Evolutionary conservation across 2,797 vertebrate species (phyloP).

Genomic region (Pseudochaenichthys georgianus): DNA sequence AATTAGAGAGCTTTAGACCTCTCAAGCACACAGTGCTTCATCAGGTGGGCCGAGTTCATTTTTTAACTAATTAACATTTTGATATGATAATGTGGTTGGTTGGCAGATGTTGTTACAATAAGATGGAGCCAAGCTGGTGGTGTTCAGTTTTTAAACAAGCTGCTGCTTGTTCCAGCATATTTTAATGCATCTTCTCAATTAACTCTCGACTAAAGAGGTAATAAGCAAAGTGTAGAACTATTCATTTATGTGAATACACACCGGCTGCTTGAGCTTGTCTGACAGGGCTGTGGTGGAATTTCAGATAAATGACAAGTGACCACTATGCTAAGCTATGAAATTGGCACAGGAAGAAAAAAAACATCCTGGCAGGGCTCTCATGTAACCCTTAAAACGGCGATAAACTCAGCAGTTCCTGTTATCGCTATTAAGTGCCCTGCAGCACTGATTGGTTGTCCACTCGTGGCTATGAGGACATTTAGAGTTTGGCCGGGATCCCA

Average conservation of each 20-base stretch:
- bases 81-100: too few relatives aligned
- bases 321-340: neutral
- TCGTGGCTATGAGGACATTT: conserved; percentile 47
- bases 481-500: conserved; percentile 43
- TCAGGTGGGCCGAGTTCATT: too few relatives aligned
- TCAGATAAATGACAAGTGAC: neutral
- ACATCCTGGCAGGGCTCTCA: conserved; percentile 15
- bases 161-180: neutral
- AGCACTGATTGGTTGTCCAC: conserved; percentile 42
- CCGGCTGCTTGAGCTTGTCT: too few relatives aligned
- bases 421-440: conserved; percentile 41
- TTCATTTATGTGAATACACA: too few relatives aligned
- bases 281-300: too few relatives aligned
- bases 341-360: conserved; percentile 20
- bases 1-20: neutral
- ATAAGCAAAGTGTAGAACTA: too few relatives aligned
- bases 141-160: neutral
- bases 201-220: neutral
- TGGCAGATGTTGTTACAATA: neutral
- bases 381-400: conserved; percentile 40
- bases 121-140: too few relatives aligned
- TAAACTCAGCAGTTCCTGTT: conserved; percentile 44
- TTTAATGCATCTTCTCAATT: neutral
- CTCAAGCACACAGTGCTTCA: too few relatives aligned
- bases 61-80: too few relatives aligned